Conservation (phyloP, 2,797 vertebrate species). For the Pteropus rufus region DNA sequence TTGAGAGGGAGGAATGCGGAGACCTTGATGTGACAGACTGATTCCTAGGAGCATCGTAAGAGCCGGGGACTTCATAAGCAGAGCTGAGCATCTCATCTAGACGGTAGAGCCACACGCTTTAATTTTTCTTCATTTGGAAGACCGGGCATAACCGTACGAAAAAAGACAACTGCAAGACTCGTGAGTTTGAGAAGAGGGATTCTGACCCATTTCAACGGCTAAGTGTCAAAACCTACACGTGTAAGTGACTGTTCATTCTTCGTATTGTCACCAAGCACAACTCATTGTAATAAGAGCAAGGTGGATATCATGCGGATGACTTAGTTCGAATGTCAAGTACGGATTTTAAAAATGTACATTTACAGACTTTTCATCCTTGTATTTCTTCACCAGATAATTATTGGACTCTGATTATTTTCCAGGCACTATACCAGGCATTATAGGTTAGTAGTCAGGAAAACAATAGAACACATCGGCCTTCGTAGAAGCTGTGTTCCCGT, state of each 20-base stretch:
- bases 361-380: neutral
- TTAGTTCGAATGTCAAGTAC: neutral
- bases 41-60: neutral
- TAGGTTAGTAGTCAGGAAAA: neutral
- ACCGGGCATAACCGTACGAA: neutral
- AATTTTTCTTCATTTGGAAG: neutral
- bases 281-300: neutral
- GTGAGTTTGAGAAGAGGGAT: neutral
- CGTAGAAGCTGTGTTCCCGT: neutral
- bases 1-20: neutral
- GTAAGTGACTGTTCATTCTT: neutral
- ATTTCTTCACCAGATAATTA: neutral
- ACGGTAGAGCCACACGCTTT: neutral
- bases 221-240: neutral
- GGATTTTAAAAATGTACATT: neutral
- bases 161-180: neutral
- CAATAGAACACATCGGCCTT: neutral
- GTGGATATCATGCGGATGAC: neutral
- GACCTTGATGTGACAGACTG: neutral
- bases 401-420: neutral
- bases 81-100: neutral
- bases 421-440: neutral
- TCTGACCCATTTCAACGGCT: neutral
- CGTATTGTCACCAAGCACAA: neutral
- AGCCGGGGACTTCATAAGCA: neutral